Evolutionary conservation across 2,113 vertebrate species (phyloP).

Genomic region (Nycticryphes semicollaris): DNA sequence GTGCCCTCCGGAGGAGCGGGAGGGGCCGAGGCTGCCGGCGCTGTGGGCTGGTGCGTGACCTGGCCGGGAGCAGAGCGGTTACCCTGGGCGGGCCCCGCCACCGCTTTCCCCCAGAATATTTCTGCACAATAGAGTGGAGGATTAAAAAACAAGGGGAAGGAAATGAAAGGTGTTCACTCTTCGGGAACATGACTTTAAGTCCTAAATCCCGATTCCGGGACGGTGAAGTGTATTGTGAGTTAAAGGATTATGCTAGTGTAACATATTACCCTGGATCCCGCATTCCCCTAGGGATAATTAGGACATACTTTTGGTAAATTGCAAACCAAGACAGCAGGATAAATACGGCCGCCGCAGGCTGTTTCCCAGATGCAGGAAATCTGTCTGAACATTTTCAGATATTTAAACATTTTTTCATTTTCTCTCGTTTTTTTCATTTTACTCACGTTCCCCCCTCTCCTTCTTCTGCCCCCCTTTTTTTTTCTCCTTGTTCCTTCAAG

Average conservation of each 20-base stretch:
- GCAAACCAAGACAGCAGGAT: not conserved
- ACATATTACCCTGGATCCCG: constrained; percentile 14
- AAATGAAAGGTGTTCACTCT: constrained; percentile 55
- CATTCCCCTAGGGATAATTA: constrained; percentile 53
- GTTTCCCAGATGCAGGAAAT: not conserved
- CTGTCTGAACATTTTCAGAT: not conserved
- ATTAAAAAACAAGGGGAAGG: constrained; percentile 41
- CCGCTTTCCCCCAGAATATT: not conserved
- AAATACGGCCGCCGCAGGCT: not conserved
- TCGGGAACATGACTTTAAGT: constrained; percentile 49
- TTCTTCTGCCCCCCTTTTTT: not conserved
- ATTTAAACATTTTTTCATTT: not conserved
- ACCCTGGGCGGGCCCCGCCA: not conserved
- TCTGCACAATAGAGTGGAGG: constrained; percentile 17
- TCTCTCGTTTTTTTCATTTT: not conserved
- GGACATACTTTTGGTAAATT: constrained; percentile 32
- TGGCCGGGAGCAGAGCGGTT: not conserved
- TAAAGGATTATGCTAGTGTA: constrained; percentile 62
- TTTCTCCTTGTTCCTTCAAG: not conserved
- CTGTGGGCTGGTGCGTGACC: not conserved
- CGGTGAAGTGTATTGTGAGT: constrained; percentile 37
- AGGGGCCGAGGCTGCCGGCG: not conserved
- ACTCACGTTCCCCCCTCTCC: not conserved
- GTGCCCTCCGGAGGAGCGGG: not conserved
- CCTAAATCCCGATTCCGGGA: constrained; percentile 43